phyloP scores from a whole-genome alignment of 2,797 vertebrate species.

The Acanthurus lineatus region DNA sequence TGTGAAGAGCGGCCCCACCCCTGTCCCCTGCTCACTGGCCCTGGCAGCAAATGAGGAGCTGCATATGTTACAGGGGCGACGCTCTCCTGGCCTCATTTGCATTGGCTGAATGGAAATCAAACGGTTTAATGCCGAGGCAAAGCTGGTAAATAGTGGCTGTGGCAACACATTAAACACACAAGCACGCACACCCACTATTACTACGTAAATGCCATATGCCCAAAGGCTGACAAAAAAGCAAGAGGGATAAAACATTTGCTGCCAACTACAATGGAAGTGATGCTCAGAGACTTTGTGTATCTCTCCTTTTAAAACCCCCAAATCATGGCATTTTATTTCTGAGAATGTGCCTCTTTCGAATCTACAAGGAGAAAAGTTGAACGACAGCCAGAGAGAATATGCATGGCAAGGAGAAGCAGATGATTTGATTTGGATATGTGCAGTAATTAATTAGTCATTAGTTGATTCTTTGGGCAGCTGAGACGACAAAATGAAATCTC shows the following conservation, averaged over 20 bases:
- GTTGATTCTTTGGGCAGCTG: slow-evolving; percentile 76
- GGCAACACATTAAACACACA: slow-evolving; percentile 73
- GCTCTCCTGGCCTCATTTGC: slow-evolving; percentile 86
- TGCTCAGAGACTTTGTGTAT: slow-evolving; percentile 17
- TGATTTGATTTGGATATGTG: slow-evolving; percentile 71
- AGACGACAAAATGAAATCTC: slow-evolving; percentile 74
- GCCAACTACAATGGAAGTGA: slow-evolving; percentile 20
- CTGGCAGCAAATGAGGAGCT: slow-evolving; percentile 83
- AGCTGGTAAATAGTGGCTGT: slow-evolving; percentile 83
- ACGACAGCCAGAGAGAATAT: slow-evolving; percentile 66
- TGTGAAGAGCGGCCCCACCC: slow-evolving; percentile 83
- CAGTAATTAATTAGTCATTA: slow-evolving; percentile 82
- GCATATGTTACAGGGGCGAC: slow-evolving; percentile 89
- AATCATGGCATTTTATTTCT: slow-evolving; percentile 44
- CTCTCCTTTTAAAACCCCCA: slow-evolving; percentile 25
- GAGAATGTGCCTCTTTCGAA: slow-evolving; percentile 30
- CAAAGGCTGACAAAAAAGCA: slow-evolving; percentile 42
- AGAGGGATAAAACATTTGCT: slow-evolving; percentile 38
- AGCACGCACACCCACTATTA: background rate
- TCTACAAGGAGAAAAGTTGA: slow-evolving; percentile 47
- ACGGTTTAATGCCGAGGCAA: slow-evolving; percentile 81
- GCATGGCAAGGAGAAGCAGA: slow-evolving; percentile 61
- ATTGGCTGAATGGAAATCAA: slow-evolving; percentile 88
- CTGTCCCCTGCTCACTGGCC: slow-evolving; percentile 68
- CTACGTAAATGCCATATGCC: slow-evolving; percentile 51